phyloP scores from a whole-genome alignment of 2,888 invertebrate species.

The Amphipyra berbera region DNA sequence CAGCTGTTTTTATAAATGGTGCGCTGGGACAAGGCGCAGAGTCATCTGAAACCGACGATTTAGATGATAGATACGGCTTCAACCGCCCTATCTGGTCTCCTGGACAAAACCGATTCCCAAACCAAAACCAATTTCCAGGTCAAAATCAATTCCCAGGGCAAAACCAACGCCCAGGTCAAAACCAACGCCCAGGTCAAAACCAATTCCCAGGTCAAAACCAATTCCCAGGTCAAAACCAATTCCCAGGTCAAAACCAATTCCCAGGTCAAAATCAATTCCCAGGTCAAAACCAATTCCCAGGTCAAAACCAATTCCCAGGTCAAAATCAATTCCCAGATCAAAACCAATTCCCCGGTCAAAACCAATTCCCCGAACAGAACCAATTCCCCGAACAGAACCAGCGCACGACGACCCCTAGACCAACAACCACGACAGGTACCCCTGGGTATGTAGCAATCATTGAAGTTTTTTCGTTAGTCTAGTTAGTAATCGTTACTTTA shows the following conservation, averaged over 20 bases:
- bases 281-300: conserved; percentile 40
- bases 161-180: conserved; percentile 37
- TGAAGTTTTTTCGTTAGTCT: too few species aligned
- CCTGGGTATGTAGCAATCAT: too few species aligned
- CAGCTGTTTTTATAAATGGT: conserved; percentile 67
- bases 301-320: conserved; percentile 40
- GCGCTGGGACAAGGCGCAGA: conserved; percentile 68
- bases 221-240: conserved; percentile 35
- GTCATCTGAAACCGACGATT: conserved; percentile 47
- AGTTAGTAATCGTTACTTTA: too few species aligned
- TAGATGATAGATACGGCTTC: conserved; percentile 76
- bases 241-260: conserved; percentile 42
- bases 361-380: too few species aligned
- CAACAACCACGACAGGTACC: not conserved
- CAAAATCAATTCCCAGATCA: conserved; percentile 40
- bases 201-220: conserved; percentile 39
- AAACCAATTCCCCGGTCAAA: too few species aligned
- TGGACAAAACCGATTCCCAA: conserved; percentile 25
- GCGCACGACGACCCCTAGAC: conserved; percentile 7
- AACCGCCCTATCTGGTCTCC: conserved; percentile 15
- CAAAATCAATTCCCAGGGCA: conserved; percentile 41
- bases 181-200: conserved; percentile 33
- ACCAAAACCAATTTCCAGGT: conserved; percentile 26
- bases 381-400: not conserved
- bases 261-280: conserved; percentile 44